Conservation (phyloP, 2,113 vertebrate species). For the Marmota flaviventris region DNA sequence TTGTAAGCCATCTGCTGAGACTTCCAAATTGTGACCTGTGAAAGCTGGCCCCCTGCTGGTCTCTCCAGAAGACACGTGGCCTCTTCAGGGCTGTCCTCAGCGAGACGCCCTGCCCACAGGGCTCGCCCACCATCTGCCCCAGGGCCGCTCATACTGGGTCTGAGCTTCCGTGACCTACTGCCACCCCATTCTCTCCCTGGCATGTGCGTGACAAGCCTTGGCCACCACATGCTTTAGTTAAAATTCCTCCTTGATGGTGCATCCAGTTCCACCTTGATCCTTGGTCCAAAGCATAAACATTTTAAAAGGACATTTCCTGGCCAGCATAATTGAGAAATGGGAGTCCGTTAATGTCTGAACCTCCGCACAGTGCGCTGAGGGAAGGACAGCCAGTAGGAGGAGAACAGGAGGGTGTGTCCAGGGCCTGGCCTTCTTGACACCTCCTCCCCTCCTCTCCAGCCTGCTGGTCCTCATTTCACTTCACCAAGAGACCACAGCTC, state of each 20-base stretch:
- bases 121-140: not conserved
- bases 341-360: not conserved
- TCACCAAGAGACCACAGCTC: rapidly evolving
- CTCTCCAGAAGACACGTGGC: not conserved
- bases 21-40: not conserved
- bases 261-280: not conserved
- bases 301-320: not conserved
- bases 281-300: not conserved
- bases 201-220: rapidly evolving
- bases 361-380: rapidly evolving
- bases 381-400: not conserved
- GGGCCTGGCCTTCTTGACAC: rapidly evolving
- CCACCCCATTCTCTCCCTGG: rapidly evolving
- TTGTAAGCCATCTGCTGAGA: not conserved
- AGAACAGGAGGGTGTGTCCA: not conserved
- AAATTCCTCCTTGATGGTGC: not conserved
- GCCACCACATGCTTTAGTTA: rapidly evolving
- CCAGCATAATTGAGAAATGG: not conserved
- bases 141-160: rapidly evolving
- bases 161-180: not conserved
- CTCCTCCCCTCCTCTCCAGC: not conserved
- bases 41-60: too few relatives aligned
- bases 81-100: rapidly evolving
- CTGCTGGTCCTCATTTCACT: not conserved
- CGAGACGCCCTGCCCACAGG: not conserved